Base-by-base conservation (phyloP, 1,140 invertebrate genomes). In the Drosophila serrata region DNA sequence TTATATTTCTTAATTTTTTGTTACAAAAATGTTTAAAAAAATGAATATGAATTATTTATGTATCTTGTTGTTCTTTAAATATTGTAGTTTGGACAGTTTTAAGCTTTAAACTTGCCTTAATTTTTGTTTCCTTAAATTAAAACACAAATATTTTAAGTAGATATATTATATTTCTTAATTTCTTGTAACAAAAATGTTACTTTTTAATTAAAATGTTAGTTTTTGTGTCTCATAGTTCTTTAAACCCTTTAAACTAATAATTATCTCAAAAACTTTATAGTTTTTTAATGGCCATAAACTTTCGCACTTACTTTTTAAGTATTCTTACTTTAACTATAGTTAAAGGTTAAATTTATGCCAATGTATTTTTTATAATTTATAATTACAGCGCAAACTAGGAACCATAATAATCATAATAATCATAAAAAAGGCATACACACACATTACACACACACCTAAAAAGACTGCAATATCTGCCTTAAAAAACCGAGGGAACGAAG, bases 391-490 rank as follows among this genome's bases (percentile, higher is more conserved):
- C 56, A 22, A n/a, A 24, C 13, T 15, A n/a, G 17, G 45, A 27
- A n/a, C 4, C 24, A 27, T 29, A 13, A 19, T n/a, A n/a, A n/a
- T n/a, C n/a, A n/a, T 33, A 37, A 27, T 33, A 37, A n/a, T 15
- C 6, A 19, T 3, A 37, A n/a, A 60, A 42, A 12, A 37, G n/a
- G n/a, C n/a, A n/a, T 24, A 24, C 22, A 24, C 22, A 45, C 35
- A n/a, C 15, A 11, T n/a, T n/a, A n/a, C 2, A 29, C 15, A 48
- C 35, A 33, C 55, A 67, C 46, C 42, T 22, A 51, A 77, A 77
- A 74, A 53, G 68, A 63, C 57, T 49, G 62, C 42, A 68, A 53
- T n/a, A 78, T 70, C 56, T 78, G 75, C 74, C 74, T 78, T 78
- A 62, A 35, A 43, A 48, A 48, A 48, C 24, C 40, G n/a, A n/a